These are phyloP conservation scores for Empidonax traillii DNA, from an alignment of 2,113 vertebrate genomes.

Conservation along the genomic window DNA sequence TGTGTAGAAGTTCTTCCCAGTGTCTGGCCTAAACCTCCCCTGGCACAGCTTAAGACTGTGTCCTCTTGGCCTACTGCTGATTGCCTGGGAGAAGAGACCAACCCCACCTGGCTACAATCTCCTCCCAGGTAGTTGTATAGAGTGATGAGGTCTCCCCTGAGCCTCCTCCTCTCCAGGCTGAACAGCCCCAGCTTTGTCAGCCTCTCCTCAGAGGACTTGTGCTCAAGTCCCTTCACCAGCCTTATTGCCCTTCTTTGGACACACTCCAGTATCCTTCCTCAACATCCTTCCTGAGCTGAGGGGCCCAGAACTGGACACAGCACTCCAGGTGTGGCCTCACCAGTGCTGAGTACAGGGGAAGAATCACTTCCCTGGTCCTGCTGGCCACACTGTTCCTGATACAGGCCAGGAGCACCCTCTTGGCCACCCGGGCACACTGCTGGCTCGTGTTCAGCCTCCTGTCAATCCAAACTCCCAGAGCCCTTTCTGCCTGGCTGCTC, in stretches of 20 bases:
- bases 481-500: background rate
- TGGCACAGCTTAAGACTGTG: background rate
- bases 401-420: background rate
- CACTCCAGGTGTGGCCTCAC: background rate
- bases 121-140: background rate
- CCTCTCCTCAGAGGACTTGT: background rate
- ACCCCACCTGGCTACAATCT: background rate
- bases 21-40: background rate
- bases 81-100: background rate
- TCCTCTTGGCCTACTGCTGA: background rate
- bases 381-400: background rate
- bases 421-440: background rate
- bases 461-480: background rate
- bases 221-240: background rate
- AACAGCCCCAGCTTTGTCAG: background rate
- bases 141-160: background rate
- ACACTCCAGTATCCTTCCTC: background rate
- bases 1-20: background rate
- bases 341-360: background rate
- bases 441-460: background rate
- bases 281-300: background rate
- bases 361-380: background rate
- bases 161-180: background rate
- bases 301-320: background rate
- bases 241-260: background rate